A percentile compares a stretch with the other conserved stretches of the same genome.
Conservation (phyloP, 2,888 invertebrate species). For the Polyploca ridens region DNA sequence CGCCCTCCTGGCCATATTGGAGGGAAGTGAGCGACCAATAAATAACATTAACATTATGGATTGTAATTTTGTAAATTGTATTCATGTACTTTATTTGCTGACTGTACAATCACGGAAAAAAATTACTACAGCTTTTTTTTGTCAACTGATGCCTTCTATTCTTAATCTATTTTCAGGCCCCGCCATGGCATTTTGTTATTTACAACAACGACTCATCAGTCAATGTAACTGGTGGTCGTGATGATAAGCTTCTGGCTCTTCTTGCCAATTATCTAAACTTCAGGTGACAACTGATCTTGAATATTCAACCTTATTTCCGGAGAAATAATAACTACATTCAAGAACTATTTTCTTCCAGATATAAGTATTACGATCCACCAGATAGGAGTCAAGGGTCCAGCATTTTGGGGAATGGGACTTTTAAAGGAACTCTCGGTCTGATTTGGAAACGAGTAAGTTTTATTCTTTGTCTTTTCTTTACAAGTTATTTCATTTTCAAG, state of each 20-base stretch:
- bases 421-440: conserved; percentile 89
- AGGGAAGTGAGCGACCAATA: no score
- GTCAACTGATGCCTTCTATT: no score
- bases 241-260: conserved; percentile 87
- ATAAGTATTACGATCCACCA: conserved; percentile 89
- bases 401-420: conserved; percentile 86
- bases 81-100: no score
- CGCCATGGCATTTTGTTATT: conserved; percentile 91
- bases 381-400: conserved; percentile 89
- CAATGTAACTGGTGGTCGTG: conserved; percentile 88
- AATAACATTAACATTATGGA: no score
- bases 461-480: neutral
- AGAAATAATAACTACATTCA: neutral
- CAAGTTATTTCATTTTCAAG: no score
- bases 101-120: no score
- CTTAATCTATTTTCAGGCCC: conserved; percentile 71
- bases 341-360: conserved; percentile 64
- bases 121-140: no score
- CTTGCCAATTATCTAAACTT: conserved; percentile 89
- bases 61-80: no score
- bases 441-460: conserved; percentile 86
- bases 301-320: neutral
- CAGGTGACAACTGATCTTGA: conserved; percentile 63
- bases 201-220: conserved; percentile 84
- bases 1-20: no score